These are phyloP conservation scores for Pantherophis vulpinus DNA, from an alignment of 2,797 vertebrate species.

Conservation along the genomic window DNA sequence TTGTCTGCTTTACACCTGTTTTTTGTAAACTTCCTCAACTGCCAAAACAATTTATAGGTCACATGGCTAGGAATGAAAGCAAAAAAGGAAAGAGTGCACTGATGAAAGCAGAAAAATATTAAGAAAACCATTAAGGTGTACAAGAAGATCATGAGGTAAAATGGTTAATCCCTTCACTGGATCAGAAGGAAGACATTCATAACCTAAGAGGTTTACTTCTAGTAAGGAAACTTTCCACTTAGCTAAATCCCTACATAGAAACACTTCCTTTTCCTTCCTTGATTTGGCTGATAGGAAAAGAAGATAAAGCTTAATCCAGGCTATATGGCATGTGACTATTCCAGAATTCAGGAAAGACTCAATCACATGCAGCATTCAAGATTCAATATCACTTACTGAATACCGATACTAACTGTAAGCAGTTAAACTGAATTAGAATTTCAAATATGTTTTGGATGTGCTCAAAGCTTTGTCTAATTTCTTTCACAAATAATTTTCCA, in stretches of 20 bases:
- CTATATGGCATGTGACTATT: background rate
- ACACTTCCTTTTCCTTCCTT: background rate
- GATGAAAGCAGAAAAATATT: background rate
- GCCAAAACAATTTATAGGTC: background rate
- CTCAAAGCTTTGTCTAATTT: background rate
- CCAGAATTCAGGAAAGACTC: background rate
- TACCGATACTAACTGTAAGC: background rate
- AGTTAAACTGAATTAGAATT: background rate
- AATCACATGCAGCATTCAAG: background rate
- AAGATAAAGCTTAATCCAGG: background rate
- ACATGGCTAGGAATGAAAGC: background rate
- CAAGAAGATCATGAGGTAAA: no score
- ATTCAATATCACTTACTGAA: background rate
- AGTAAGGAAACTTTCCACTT: background rate
- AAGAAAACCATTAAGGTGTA: background rate
- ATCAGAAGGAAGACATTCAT: background rate
- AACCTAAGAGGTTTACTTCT: background rate
- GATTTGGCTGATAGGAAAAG: background rate
- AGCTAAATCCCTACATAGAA: background rate
- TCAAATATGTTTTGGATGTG: background rate
- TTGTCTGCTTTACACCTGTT: background rate
- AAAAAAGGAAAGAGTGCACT: background rate
- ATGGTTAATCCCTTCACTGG: background rate
- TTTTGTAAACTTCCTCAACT: background rate
- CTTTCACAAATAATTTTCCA: background rate